Evolutionary conservation across 1,140 invertebrate genomes (phyloP).

Genomic region (Triops longicaudatus): DNA sequence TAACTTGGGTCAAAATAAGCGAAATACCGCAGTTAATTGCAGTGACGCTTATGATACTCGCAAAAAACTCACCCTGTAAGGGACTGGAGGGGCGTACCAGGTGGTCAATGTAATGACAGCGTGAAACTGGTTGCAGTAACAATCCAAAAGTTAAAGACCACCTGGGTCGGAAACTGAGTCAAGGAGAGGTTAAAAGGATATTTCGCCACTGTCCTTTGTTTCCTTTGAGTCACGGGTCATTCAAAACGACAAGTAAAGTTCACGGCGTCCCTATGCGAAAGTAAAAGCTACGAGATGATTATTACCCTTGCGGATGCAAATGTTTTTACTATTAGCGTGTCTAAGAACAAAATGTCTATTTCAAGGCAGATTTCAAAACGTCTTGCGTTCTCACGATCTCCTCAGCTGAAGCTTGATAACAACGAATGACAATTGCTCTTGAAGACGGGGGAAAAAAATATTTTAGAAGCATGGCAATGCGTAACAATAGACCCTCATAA

Average conservation of each 20-base stretch:
- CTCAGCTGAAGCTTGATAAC: not conserved
- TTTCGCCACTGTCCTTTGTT: not conserved
- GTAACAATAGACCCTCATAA: not conserved
- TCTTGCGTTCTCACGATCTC: not conserved
- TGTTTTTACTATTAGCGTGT: not conserved
- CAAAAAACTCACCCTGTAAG: not conserved
- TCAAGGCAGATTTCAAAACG: not conserved
- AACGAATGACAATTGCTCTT: not conserved
- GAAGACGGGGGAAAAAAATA: not conserved
- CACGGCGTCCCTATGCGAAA: not conserved
- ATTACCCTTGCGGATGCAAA: not conserved
- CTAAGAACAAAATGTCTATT: not conserved
- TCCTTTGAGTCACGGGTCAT: not conserved
- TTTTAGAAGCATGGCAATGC: not conserved
- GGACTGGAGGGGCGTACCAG: not conserved
- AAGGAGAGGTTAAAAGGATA: slow-evolving; percentile 11
- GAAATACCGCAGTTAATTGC: not conserved
- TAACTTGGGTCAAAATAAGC: not conserved
- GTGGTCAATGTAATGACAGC: not conserved
- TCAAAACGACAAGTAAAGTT: not conserved
- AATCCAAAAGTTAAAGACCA: not conserved
- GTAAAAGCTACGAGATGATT: not conserved
- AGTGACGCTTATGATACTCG: not conserved
- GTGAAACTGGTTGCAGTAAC: not conserved
- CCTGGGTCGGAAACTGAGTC: slow-evolving; percentile 7